Evolutionary conservation across 2,797 vertebrate genomes (phyloP).

Genomic region (Acanthurus leucopareius): DNA sequence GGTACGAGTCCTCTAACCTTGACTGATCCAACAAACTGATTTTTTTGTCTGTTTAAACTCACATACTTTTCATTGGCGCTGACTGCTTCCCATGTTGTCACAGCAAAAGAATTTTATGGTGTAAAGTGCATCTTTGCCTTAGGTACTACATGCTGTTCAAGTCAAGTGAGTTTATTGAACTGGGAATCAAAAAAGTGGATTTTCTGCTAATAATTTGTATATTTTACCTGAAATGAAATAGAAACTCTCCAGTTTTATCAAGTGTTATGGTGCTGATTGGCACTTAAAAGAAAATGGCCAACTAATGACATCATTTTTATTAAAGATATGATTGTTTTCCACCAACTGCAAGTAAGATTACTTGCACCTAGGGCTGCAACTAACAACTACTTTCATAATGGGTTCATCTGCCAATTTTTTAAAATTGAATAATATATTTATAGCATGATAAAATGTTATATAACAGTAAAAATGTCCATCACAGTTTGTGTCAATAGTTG

Average conservation of each 20-base stretch:
- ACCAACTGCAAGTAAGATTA: conserved; percentile 12
- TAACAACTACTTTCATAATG: not conserved
- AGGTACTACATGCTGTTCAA: conserved; percentile 15
- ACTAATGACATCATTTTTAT: not conserved
- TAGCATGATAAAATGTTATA: not conserved
- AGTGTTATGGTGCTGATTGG: conserved; percentile 20
- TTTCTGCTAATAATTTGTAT: not conserved
- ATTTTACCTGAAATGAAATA: conserved; percentile 23
- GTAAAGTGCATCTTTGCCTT: conserved; percentile 36
- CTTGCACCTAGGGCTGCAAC: conserved; percentile 11
- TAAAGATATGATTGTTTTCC: conserved; percentile 20
- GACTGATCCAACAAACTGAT: conserved; percentile 24
- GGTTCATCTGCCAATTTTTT: not conserved
- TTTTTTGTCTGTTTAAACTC: conserved; percentile 28
- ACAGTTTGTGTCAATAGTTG: not conserved
- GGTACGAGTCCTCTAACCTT: conserved; percentile 25
- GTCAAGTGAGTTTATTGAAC: conserved; percentile 5
- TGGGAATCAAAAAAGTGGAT: not conserved
- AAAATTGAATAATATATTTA: not conserved
- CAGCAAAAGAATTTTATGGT: conserved; percentile 23
- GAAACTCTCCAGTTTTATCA: conserved; percentile 7
- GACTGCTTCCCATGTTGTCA: conserved; percentile 37
- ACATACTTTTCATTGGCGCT: conserved; percentile 21
- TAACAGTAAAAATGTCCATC: not conserved
- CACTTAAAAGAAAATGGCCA: conserved; percentile 7